Percentiles rank a stretch among this genome's conserved stretches.
Conservation (phyloP, 2,888 invertebrate genomes). For the Ornithoptera alexandrae region DNA sequence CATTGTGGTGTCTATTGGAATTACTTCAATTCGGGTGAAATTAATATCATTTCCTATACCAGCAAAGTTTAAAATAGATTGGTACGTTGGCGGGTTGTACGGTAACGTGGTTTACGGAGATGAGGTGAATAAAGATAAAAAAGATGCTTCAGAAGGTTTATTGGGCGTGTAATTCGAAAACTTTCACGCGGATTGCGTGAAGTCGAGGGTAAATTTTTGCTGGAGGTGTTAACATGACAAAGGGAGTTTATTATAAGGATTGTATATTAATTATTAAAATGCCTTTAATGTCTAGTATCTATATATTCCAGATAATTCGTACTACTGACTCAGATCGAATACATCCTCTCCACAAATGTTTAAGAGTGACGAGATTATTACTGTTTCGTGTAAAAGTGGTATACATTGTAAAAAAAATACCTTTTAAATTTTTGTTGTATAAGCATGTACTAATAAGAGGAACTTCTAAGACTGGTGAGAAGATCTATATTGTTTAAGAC, state of each 20-base stretch:
- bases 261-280: not conserved
- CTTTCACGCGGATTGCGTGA: constrained; percentile 14
- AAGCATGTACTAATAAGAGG: too few species aligned
- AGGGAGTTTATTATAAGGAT: not conserved
- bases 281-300: too few species aligned
- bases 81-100: constrained; percentile 10
- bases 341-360: too few species aligned
- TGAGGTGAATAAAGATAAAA: constrained; percentile 34
- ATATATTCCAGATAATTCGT: too few species aligned
- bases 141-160: constrained; percentile 31
- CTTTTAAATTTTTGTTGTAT: too few species aligned
- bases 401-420: too few species aligned
- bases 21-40: constrained; percentile 33
- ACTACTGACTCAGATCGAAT: too few species aligned
- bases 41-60: constrained; percentile 37
- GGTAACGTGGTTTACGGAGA: constrained; percentile 31
- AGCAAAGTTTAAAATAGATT: constrained; percentile 45
- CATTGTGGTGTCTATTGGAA: not conserved
- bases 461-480: too few species aligned
- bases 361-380: too few species aligned
- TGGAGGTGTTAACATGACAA: not conserved
- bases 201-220: constrained; percentile 5
- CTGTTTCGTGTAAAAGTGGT: too few species aligned
- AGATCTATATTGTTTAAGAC: too few species aligned
- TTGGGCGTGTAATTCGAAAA: constrained; percentile 33